Evolutionary conservation across 1,140 invertebrate genomes (phyloP), one percentile per base, ranked within the genome.

Genomic region (Meloidogyne chitwoodi): DNA sequence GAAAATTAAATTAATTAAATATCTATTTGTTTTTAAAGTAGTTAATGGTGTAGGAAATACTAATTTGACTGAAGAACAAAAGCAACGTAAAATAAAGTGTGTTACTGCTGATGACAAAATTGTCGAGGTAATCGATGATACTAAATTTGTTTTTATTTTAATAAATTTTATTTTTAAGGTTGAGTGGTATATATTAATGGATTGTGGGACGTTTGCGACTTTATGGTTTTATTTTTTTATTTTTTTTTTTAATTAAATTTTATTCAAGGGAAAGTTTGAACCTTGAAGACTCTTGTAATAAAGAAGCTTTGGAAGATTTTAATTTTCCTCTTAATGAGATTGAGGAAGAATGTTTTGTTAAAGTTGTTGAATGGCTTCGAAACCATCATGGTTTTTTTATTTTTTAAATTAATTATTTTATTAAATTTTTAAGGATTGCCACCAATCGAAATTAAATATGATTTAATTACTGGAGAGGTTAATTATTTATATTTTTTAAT

Each of bases 271-370:
- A 27, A 31, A 63, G 38, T 31, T 34, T 73, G n/a, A 64, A 22
- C 2, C 10, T 73, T 24, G 71, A 73, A 62, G n/a, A 72, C 1
- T 61, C 65, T 8, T 19, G 6, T n/a, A 67, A 2, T 24, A 0
- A 2, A 4, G 29, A 72, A 0, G 69, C 24, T 41, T 38, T 41
- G 14, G 19, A 44, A 38, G n/a, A 38, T 16, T 64, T 73, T 11
- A 19, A 31, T 26, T 73, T 73, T 64, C 71, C 71, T 29, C 71
- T 73, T 14, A 73, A 73, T 38, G 71, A 73, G 8, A 73, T 73
- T 34, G 61, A 44, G 3, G 34, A 27, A 41, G 71, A 73, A 8
- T 73, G 71, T n/a, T 64, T 73, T 63, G 12, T 31, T 26, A 24
- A 63, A 24, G 34, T 73, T 62, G n/a, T 64, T 12, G 71, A 26